Conservation (phyloP, 1,140 invertebrate species). For the Drosophila nigromelanica region DNA sequence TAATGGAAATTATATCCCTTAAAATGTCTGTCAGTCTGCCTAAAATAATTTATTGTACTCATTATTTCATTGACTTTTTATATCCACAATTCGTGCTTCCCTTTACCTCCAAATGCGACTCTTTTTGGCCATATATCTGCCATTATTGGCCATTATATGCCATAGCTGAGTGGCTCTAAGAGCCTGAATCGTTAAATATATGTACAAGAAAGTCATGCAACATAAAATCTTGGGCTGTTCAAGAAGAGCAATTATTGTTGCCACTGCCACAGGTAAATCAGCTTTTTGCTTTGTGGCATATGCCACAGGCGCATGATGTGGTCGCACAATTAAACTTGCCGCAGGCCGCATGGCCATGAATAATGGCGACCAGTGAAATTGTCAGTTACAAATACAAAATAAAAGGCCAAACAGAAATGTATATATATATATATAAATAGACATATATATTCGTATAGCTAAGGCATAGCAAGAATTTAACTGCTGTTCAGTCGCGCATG, state of each 20-base stretch:
- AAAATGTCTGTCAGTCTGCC: background rate
- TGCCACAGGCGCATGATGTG: constrained; percentile 66
- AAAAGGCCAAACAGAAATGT: constrained; percentile 31
- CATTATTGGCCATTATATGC: constrained; percentile 11
- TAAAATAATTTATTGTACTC: constrained; percentile 1
- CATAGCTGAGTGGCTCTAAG: background rate
- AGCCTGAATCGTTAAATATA: background rate
- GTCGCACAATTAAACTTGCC: constrained; percentile 71
- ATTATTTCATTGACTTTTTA: constrained; percentile 9
- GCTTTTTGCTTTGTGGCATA: constrained; percentile 8
- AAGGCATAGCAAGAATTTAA: constrained; percentile 55
- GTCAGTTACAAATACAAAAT: constrained; percentile 18
- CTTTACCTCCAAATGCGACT: background rate
- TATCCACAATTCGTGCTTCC: background rate
- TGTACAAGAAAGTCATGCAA: constrained; percentile 25
- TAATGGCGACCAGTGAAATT: constrained; percentile 38
- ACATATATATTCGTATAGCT: background rate
- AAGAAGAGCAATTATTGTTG: constrained; percentile 32
- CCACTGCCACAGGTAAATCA: constrained; percentile 32
- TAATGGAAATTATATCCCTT: too few relatives aligned
- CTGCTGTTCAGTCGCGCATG: constrained; percentile 77
- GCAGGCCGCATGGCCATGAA: constrained; percentile 42
- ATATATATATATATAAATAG: background rate
- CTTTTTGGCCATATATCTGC: background rate
- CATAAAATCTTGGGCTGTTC: constrained; percentile 32